Evolutionary conservation across 1,140 invertebrate species (phyloP), one percentile per base, ranked within the genome.

Genomic region (Adelges cooleyi): DNA sequence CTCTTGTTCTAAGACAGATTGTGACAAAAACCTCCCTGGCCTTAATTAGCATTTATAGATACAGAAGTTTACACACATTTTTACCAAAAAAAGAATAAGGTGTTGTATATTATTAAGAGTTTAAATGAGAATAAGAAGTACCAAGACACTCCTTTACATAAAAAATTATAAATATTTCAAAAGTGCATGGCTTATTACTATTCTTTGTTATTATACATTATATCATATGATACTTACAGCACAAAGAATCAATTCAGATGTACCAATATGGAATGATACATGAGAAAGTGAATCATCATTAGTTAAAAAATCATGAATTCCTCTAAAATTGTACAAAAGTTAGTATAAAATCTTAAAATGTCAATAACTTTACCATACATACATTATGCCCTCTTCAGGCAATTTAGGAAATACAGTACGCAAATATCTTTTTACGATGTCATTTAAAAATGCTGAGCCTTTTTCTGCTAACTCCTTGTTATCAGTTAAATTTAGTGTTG

Each of bases 221-320:
- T n/a, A n/a, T n/a, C n/a, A n/a, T n/a, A n/a, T n/a, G n/a, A 70
- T 71, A 80, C 80, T 82, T 80, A 90, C 88, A 65, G 77, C 74
- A 69, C 80, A 80, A 52, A 90, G 77, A 69, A 95, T 85, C 8
- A 95, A 76, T 73, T 95, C 91, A 73, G 81, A 86, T 23, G 85
- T 81, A 18, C 92, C 92, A 69, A 96, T 77, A 70, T 87, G 79
- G 8, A 71, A 74, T 10, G 84, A 83, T 40, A 92, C 79, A 73
- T 87, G 74, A 9, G 85, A 78, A 8, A 95, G 72, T 27, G 81
- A 78, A 68, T 84, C 77, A 40, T 82, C 80, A 49, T 80, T 81
- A 17, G 83, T 75, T 36, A 95, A 77, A 74, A 86, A 82, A 22
- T 84, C 77, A 48, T 76, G 71, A 6, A 93, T 72, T 42, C 79